These are phyloP conservation scores for Pelobates fuscus DNA, from an alignment of 2,113 vertebrate genomes.

Conservation along the genomic window DNA sequence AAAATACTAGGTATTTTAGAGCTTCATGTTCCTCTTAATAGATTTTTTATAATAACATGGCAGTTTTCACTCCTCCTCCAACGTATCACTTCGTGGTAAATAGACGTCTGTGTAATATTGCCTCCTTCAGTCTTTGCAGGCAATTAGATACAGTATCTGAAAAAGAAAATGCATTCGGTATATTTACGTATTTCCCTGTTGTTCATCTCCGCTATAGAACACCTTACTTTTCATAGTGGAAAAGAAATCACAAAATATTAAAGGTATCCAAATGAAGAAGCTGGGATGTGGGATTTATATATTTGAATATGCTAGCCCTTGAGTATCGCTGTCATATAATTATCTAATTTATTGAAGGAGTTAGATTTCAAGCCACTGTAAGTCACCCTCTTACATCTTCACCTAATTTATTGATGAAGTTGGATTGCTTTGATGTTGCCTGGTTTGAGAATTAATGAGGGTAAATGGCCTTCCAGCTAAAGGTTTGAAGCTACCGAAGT, in stretches of 20 bases:
- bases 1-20: no score
- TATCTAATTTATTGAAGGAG: conserved; percentile 42
- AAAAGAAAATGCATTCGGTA: not conserved
- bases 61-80: not conserved
- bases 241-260: not conserved
- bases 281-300: conserved; percentile 4
- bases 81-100: not conserved
- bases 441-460: conserved; percentile 46
- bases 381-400: conserved; percentile 46
- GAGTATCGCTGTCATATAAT: conserved; percentile 12
- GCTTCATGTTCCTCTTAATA: no score
- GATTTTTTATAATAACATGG: not conserved
- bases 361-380: conserved; percentile 39
- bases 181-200: not conserved
- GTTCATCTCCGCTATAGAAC: not conserved
- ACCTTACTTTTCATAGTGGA: not conserved
- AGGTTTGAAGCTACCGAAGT: conserved; percentile 44
- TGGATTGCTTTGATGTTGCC: conserved; percentile 43
- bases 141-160: not conserved
- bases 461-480: conserved; percentile 47
- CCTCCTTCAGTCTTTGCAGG: not conserved
- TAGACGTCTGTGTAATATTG: not conserved
- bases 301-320: conserved; percentile 20
- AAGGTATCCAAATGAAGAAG: not conserved
- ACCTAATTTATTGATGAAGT: conserved; percentile 48